Evolutionary conservation across 2,113 vertebrate species (phyloP).

Genomic region (Paramormyrops kingsleyae): DNA sequence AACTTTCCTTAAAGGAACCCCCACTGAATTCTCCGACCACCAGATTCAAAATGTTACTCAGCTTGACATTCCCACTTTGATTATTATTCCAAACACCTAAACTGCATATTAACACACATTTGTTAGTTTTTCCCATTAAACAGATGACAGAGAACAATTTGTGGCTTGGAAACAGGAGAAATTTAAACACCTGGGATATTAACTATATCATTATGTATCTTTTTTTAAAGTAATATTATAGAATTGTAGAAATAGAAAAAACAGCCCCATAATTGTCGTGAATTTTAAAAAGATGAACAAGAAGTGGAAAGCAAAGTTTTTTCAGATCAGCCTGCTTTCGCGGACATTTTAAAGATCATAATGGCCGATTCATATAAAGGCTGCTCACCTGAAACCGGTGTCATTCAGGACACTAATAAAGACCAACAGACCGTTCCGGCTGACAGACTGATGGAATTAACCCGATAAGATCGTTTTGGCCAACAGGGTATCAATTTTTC

Average conservation of each 20-base stretch:
- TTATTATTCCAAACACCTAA: neutral
- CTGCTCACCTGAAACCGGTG: neutral
- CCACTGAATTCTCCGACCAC: neutral
- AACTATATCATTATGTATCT: neutral
- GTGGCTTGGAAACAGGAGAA: neutral
- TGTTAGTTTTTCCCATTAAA: neutral
- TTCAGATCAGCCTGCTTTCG: neutral
- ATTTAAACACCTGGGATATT: neutral
- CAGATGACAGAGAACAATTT: neutral
- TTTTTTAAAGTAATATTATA: neutral
- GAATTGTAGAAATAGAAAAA: neutral
- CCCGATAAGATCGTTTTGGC: neutral
- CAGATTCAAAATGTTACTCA: neutral
- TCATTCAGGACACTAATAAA: neutral
- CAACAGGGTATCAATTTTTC: neutral
- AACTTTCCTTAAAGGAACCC: neutral
- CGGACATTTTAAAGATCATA: neutral
- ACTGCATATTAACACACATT: neutral
- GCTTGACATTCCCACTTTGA: neutral
- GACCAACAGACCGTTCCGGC: neutral
- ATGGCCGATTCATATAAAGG: neutral
- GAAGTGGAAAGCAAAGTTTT: neutral
- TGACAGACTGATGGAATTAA: neutral
- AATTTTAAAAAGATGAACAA: neutral
- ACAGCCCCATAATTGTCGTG: neutral